Base-by-base conservation (phyloP, 1,140 invertebrate genomes). In the Drosophila quadrilineata region DNA sequence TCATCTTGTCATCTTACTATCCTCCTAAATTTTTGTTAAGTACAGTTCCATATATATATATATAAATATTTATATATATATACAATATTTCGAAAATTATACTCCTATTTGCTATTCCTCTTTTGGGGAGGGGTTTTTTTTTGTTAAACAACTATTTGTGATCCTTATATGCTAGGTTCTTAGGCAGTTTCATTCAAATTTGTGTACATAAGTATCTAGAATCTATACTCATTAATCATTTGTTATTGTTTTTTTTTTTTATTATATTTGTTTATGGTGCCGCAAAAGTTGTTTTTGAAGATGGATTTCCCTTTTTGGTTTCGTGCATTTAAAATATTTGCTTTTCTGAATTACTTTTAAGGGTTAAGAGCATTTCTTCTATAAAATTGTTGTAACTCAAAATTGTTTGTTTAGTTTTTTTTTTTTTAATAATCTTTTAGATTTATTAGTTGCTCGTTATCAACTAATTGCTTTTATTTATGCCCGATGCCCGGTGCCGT, bases 171-270 rank as follows among this genome's bases (percentile, higher is more conserved):
- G 17, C 79, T 84, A 84, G 50, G 53, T 85, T 85, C 63, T 67
- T 85, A 85, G 79, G 79, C 79, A 85, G 79, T 85, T 85, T 85
- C 79, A 80, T 86, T 85, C 52, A 79, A 86, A 77, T 75, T 87
- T 76, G 69, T 86, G 72, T 67, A 38, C 38, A 53, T 53, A 53
- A 40, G 24, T 70, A 41, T 59, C 29, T 71, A 66, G 54, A 17
- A 40, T 57, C 46, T 75, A 76, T 71, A 24, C 19, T 17, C 9
- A 36, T 50, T 22, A n/a, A 22, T 49, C 33, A 46, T 33, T 21
- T 22, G 12, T 38, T 10, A 3, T 8, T 33, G 6, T n/a, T 29
- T 29, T 5, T 26, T 35, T 17, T n/a, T 45, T 16, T 21, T 16
- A 9, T 31, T 12, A 8, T 56, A 43, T 29, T 14, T 41, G 10